phyloP scores from a whole-genome alignment of 2,113 vertebrate genomes.

The Calidris pugnax region DNA sequence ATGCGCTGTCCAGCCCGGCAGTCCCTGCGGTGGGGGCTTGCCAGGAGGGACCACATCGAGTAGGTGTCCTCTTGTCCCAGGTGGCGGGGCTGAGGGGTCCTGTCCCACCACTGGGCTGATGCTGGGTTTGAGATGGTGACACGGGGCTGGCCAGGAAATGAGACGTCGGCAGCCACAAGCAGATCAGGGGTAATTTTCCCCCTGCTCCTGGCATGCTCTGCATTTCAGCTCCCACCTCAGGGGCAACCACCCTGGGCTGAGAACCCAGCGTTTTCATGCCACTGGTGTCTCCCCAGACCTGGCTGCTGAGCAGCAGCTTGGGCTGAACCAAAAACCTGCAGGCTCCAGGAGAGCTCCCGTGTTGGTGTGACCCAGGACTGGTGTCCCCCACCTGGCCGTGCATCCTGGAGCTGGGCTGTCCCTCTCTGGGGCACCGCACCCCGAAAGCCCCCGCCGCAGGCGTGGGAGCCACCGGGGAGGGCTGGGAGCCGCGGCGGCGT shows the following conservation, averaged over 20 bases:
- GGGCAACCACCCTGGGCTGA: not conserved
- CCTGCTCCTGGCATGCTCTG: not conserved
- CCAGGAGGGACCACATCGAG: rapidly evolving
- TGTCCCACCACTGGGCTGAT: not conserved
- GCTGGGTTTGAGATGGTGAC: rapidly evolving
- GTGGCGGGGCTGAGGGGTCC: not conserved
- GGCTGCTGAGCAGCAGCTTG: not conserved
- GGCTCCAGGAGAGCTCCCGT: not conserved
- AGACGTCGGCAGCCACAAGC: rapidly evolving
- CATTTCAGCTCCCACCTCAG: not conserved
- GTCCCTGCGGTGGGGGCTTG: not conserved
- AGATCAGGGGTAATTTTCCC: not conserved
- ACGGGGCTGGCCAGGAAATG: not conserved
- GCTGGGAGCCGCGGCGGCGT: not conserved
- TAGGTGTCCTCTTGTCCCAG: not conserved
- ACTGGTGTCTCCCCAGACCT: not conserved
- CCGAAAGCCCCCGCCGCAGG: not conserved
- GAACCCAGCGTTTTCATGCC: not conserved
- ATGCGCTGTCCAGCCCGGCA: not conserved
- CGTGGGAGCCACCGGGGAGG: not conserved
- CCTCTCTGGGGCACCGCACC: not conserved
- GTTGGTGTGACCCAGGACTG: not conserved
- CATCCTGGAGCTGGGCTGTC: not conserved
- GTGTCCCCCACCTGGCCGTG: not conserved
- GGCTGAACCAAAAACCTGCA: not conserved